Evolutionary conservation across 1,140 invertebrate species (phyloP).

Genomic region (Eubasilissa regina): DNA sequence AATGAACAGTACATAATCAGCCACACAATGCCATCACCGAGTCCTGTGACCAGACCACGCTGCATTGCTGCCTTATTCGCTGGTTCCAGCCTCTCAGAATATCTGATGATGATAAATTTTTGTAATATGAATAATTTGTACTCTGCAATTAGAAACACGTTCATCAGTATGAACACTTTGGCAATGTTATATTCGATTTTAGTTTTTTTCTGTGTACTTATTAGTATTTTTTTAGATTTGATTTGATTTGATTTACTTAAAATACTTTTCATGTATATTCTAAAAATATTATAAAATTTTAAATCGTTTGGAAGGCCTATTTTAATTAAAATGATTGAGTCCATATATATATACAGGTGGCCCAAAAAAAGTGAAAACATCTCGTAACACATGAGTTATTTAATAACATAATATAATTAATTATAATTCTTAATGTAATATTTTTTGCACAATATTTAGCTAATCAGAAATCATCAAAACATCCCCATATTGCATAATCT

Average conservation of each 20-base stretch:
- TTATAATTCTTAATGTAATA: no score
- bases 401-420: no score
- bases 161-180: no score
- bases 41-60: slow-evolving; percentile 77
- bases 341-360: no score
- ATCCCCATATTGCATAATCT: no score
- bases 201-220: slow-evolving; percentile 80
- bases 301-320: slow-evolving; percentile 24
- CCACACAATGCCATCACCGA: slow-evolving; percentile 80
- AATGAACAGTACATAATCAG: slow-evolving; percentile 83
- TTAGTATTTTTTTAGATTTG: slow-evolving; percentile 77
- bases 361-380: no score
- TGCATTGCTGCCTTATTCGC: slow-evolving; percentile 77
- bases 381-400: no score
- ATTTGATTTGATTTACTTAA: slow-evolving; percentile 74
- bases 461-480: no score
- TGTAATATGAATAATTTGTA: background rate
- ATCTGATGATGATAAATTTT: slow-evolving; percentile 66
- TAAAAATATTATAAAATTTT: background rate
- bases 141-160: slow-evolving; percentile 67
- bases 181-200: no score
- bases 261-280: no score
- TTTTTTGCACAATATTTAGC: no score
- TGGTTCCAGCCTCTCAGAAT: slow-evolving; percentile 73
- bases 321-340: no score